Conservation (phyloP, 2,888 invertebrate genomes). For the Drosophila austrosaltans region DNA sequence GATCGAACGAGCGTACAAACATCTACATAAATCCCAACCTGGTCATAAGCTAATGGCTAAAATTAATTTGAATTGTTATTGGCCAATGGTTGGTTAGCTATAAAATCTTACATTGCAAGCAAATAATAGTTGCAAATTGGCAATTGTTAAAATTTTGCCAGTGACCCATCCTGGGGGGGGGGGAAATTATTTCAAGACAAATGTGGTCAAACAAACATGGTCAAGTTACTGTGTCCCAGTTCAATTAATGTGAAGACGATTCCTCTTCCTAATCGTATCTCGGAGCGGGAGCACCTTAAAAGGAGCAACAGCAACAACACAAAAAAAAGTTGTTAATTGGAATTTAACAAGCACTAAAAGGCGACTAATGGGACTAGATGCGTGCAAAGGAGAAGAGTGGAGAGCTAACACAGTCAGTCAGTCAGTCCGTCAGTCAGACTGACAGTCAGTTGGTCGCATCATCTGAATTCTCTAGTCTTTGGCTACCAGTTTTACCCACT, state of each 20-base stretch:
- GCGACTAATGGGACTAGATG: constrained; percentile 71
- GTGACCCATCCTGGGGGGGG: neutral
- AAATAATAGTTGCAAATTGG: constrained; percentile 28
- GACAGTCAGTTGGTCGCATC: neutral
- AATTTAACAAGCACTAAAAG: constrained; percentile 79
- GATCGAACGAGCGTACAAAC: constrained; percentile 26
- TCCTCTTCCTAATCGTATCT: neutral
- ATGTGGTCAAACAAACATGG: constrained; percentile 6
- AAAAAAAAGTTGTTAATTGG: constrained; percentile 79
- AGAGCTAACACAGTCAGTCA: neutral
- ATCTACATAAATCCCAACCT: constrained; percentile 36
- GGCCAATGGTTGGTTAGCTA: constrained; percentile 37
- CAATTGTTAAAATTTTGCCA: neutral
- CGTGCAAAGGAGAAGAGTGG: constrained; percentile 19
- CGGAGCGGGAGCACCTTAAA: constrained; percentile 31
- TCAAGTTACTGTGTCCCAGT: constrained; percentile 5
- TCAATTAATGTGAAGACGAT: constrained; percentile 22
- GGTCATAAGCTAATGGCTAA: constrained; percentile 50
- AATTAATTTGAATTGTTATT: constrained; percentile 74
- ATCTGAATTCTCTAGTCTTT: constrained; percentile 12
- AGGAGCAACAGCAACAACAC: constrained; percentile 22
- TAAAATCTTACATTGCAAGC: constrained; percentile 55
- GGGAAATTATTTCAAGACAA: neutral
- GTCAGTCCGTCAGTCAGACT: neutral
- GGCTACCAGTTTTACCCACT: constrained; percentile 58